phyloP scores from a whole-genome alignment of 2,888 invertebrate genomes.

The Belgica antarctica region DNA sequence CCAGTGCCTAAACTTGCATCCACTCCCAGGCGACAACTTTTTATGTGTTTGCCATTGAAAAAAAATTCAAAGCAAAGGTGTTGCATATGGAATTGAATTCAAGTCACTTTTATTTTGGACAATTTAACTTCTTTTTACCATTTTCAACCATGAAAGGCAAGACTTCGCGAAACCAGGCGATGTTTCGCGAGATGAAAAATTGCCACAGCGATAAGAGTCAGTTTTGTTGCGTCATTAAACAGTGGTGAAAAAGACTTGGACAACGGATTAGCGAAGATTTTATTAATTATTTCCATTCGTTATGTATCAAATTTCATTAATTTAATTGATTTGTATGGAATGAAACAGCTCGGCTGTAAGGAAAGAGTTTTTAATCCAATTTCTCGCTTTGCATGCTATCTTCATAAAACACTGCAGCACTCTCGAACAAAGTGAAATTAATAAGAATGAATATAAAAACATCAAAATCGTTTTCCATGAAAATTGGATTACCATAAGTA shows the following conservation, averaged over 20 bases:
- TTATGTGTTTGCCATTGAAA: background rate
- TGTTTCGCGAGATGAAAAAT: background rate
- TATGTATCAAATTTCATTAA: slow-evolving; percentile 21
- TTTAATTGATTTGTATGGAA: slow-evolving; percentile 22
- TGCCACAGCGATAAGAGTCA: background rate
- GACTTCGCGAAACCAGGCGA: background rate
- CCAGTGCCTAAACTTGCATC: too few relatives aligned
- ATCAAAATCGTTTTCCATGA: slow-evolving; percentile 6
- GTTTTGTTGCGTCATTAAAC: slow-evolving; percentile 8
- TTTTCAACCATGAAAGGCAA: slow-evolving; percentile 2
- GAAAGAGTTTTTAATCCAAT: slow-evolving; percentile 14
- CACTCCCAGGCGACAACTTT: too few relatives aligned
- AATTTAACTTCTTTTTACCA: background rate
- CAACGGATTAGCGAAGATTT: background rate
- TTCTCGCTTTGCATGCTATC: slow-evolving; percentile 1
- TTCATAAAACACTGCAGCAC: background rate
- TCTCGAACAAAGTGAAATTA: slow-evolving; percentile 14
- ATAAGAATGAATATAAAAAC: background rate
- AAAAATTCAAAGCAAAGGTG: background rate
- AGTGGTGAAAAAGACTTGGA: background rate
- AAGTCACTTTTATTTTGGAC: slow-evolving; percentile 1
- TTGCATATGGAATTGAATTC: background rate
- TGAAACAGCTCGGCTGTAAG: too few relatives aligned
- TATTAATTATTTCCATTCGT: slow-evolving; percentile 26
- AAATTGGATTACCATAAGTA: background rate